Percentiles rank a stretch among this genome's conserved stretches.
Conservation (phyloP, 2,888 invertebrate genomes). For the Hoplodrina ambigua region DNA sequence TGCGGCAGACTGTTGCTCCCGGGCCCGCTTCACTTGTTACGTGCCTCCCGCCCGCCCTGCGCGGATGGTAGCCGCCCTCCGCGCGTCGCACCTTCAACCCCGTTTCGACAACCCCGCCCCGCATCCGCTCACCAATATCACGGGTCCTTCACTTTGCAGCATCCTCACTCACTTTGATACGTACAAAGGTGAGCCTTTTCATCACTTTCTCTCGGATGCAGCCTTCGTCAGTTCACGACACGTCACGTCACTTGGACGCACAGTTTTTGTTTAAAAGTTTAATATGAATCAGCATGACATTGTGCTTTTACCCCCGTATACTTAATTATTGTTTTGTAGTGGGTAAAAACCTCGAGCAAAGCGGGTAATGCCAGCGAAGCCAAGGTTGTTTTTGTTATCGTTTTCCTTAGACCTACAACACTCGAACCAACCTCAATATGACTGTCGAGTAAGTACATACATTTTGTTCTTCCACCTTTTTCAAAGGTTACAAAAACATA, state of each 20-base stretch:
- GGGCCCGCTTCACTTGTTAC: conserved; percentile 90
- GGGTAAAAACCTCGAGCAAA: conserved; percentile 23
- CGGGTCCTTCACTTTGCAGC: conserved; percentile 85
- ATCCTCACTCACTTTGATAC: conserved; percentile 81
- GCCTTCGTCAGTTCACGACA: conserved; percentile 55
- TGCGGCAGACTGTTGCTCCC: conserved; percentile 91
- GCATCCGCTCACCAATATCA: conserved; percentile 84
- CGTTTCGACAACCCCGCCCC: conserved; percentile 80
- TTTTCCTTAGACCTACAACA: conserved; percentile 10
- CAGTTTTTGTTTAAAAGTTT: conserved; percentile 32
- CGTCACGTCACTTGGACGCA: conserved; percentile 34
- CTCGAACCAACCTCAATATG: not conserved
- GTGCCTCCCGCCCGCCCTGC: conserved; percentile 85
- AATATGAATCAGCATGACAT: conserved; percentile 28
- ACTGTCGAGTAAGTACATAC: not conserved
- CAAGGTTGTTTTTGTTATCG: conserved; percentile 37
- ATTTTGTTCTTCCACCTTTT: conserved; percentile 8
- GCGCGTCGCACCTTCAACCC: conserved; percentile 70
- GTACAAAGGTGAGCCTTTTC: conserved; percentile 63
- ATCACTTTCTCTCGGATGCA: conserved; percentile 55
- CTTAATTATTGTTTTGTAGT: conserved; percentile 35
- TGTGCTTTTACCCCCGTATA: conserved; percentile 31
- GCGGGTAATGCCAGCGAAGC: conserved; percentile 17
- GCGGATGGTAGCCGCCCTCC: conserved; percentile 73
- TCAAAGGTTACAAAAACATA: conserved; percentile 19